These are phyloP conservation scores for Sycobia sp. DNA, from an alignment of 1,140 invertebrate genomes.

Conservation along the genomic window DNA sequence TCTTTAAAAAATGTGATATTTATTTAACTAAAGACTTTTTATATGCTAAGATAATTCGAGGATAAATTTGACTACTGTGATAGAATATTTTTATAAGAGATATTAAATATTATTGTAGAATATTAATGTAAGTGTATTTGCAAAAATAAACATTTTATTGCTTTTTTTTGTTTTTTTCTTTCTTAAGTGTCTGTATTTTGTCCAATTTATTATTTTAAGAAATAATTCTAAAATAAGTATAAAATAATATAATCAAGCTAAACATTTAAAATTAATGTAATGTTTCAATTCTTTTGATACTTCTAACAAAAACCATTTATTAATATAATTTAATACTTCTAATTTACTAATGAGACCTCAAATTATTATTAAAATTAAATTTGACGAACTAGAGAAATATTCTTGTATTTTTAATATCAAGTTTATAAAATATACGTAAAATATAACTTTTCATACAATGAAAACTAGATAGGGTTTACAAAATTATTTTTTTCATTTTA, in stretches of 20 bases:
- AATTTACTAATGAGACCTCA: too few species aligned
- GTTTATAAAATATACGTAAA: too few species aligned
- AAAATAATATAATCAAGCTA: background rate
- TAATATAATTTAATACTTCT: background rate
- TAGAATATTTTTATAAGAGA: conserved; percentile 22
- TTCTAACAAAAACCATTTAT: background rate
- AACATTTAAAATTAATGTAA: conserved; percentile 1
- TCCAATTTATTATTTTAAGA: conserved; percentile 7
- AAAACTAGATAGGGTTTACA: too few species aligned
- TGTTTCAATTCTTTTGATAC: background rate
- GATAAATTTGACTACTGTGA: conserved; percentile 16
- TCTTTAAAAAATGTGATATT: background rate
- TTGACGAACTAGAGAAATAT: too few species aligned
- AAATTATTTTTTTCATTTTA: too few species aligned
- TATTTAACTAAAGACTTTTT: background rate
- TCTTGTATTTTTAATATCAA: too few species aligned
- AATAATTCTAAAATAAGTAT: background rate
- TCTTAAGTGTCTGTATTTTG: conserved; percentile 28
- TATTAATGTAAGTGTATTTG: conserved; percentile 30
- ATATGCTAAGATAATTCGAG: background rate
- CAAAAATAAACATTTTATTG: conserved; percentile 27
- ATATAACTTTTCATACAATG: too few species aligned
- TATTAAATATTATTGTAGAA: conserved; percentile 17
- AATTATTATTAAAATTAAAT: too few species aligned
- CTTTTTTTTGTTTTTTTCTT: conserved; percentile 27